Percentiles rank a stretch among this genome's conserved stretches.
phyloP scores from a whole-genome alignment of 1,140 invertebrate genomes.

The Sitobion miscanthi region DNA sequence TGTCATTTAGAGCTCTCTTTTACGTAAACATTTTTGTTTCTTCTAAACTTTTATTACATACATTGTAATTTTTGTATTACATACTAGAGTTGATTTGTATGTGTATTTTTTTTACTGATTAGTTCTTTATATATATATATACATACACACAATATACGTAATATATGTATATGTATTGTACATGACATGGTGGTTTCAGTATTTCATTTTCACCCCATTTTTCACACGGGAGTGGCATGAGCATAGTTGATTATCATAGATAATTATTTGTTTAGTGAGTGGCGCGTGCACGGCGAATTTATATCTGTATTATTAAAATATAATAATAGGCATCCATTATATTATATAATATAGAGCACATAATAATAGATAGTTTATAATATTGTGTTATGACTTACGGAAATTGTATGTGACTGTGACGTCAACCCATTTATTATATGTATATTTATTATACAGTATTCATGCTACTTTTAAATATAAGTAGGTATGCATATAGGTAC shows the following conservation, averaged over 20 bases:
- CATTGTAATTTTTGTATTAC: neutral
- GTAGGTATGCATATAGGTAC: neutral
- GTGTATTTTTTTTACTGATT: neutral
- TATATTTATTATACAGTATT: neutral
- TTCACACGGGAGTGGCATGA: neutral
- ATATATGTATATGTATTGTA: too few species aligned
- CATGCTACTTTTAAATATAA: neutral
- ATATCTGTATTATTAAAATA: neutral
- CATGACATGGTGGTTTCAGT: too few species aligned
- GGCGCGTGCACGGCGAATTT: neutral
- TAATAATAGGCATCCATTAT: neutral
- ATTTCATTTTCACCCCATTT: neutral
- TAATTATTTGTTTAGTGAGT: neutral
- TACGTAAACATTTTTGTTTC: neutral
- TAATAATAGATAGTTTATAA: neutral
- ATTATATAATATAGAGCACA: neutral
- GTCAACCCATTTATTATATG: neutral
- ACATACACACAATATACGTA: too few species aligned
- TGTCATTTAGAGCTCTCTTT: neutral
- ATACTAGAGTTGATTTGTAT: neutral
- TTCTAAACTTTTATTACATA: neutral
- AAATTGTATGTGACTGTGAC: neutral
- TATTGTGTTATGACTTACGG: neutral
- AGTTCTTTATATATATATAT: too few species aligned
- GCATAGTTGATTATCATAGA: neutral